Evolutionary conservation across 2,888 invertebrate species (phyloP).

Genomic region (Drosophila pullipes): DNA sequence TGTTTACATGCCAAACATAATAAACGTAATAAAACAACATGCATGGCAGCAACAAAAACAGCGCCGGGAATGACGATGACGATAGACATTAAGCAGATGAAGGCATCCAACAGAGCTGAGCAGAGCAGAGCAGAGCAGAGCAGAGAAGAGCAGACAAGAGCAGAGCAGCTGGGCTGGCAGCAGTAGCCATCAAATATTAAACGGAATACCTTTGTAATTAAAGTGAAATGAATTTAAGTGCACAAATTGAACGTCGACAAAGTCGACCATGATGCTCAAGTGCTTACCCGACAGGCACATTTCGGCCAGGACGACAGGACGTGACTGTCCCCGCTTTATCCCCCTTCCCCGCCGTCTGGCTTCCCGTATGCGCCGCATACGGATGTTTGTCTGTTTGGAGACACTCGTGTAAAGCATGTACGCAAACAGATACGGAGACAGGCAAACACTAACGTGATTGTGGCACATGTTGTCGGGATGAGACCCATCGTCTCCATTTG

Average conservation of each 20-base stretch:
- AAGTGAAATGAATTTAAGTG: constrained; percentile 82
- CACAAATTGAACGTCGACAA: constrained; percentile 77
- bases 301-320: constrained; percentile 22
- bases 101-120: constrained; percentile 20
- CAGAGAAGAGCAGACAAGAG: too few species aligned
- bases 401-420: constrained; percentile 55
- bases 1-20: constrained; percentile 74
- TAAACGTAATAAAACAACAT: constrained; percentile 47
- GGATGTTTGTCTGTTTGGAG: constrained; percentile 50
- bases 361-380: constrained; percentile 25
- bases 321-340: constrained; percentile 33
- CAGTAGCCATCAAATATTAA: constrained; percentile 77
- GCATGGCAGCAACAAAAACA: constrained; percentile 22
- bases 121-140: background rate
- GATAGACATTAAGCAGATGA: constrained; percentile 65
- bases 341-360: background rate
- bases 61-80: constrained; percentile 42
- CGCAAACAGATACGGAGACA: constrained; percentile 43
- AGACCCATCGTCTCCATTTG: constrained; percentile 22
- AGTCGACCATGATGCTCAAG: constrained; percentile 65
- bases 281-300: constrained; percentile 39
- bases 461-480: constrained; percentile 42
- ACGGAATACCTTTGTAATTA: constrained; percentile 80
- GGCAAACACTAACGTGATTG: constrained; percentile 58
- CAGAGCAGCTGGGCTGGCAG: constrained; percentile 8